Percentiles rank a stretch among this genome's conserved stretches.
These are phyloP conservation scores for Sapayoa aenigma DNA, from an alignment of 2,113 vertebrate genomes.

Conservation along the genomic window DNA sequence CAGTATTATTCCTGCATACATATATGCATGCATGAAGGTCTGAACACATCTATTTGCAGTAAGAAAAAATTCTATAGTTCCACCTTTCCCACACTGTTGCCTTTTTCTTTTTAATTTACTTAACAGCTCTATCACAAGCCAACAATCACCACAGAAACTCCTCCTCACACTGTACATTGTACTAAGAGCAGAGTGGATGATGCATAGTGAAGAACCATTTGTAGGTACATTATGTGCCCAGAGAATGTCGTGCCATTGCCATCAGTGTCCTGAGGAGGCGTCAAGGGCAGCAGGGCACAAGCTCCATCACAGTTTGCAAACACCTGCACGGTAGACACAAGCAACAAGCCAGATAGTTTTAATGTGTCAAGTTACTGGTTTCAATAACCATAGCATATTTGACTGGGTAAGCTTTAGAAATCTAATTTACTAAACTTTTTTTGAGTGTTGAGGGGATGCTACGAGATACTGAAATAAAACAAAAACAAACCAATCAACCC, in stretches of 20 bases:
- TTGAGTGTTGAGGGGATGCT: neutral
- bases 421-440: neutral
- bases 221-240: neutral
- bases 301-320: rapidly evolving
- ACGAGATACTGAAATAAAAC: neutral
- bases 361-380: neutral
- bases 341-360: neutral
- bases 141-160: neutral
- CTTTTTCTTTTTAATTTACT: rapidly evolving
- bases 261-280: neutral
- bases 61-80: neutral
- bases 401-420: neutral
- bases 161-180: neutral
- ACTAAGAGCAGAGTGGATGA: neutral
- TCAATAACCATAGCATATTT: neutral
- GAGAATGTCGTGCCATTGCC: neutral
- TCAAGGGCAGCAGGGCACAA: neutral
- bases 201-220: neutral
- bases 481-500: neutral
- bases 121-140: neutral
- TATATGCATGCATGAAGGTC: neutral
- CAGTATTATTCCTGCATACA: neutral
- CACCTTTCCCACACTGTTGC: neutral
- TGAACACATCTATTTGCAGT: neutral
- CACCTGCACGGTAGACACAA: neutral